A percentile compares a stretch with the other conserved stretches of the same genome.
Conservation (phyloP, 2,113 vertebrate species). For the Anolis sagrei region DNA sequence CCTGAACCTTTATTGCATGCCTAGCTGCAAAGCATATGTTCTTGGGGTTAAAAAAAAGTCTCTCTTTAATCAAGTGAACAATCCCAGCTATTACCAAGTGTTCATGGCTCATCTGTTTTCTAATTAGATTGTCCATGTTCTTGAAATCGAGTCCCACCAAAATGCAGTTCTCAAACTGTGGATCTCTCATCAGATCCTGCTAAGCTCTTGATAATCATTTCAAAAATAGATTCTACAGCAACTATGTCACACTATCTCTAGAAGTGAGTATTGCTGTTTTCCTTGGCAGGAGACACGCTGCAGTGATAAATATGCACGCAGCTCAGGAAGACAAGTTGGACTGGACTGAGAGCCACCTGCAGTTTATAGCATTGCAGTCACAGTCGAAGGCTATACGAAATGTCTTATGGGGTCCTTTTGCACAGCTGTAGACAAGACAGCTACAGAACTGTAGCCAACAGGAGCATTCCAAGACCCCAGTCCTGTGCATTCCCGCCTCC, state of each 20-base stretch:
- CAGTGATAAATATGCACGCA: slow-evolving; percentile 51
- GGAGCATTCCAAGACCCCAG: slow-evolving; percentile 53
- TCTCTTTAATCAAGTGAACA: not conserved
- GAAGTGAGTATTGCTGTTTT: slow-evolving; percentile 69
- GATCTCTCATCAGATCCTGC: slow-evolving; percentile 33
- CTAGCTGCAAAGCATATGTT: not conserved
- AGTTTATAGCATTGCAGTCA: slow-evolving; percentile 70
- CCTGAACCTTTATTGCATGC: not conserved
- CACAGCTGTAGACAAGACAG: slow-evolving; percentile 71
- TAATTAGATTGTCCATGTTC: slow-evolving; percentile 27
- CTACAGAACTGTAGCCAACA: slow-evolving; percentile 57
- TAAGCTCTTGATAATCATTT: slow-evolving; percentile 50
- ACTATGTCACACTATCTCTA: slow-evolving; percentile 62
- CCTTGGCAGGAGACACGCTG: slow-evolving; percentile 70
- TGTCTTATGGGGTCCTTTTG: slow-evolving; percentile 59
- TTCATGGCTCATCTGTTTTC: slow-evolving; percentile 23
- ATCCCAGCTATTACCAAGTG: slow-evolving; percentile 14
- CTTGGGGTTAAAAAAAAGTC: too few species aligned
- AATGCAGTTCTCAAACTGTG: slow-evolving; percentile 8
- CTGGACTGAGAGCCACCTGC: slow-evolving; percentile 78
- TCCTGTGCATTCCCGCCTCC: slow-evolving; percentile 61
- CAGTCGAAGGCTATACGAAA: slow-evolving; percentile 50
- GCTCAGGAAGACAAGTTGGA: slow-evolving; percentile 65
- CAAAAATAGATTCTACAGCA: slow-evolving; percentile 46
- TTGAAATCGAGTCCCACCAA: not conserved